Conservation (phyloP, 2,797 vertebrate genomes). For the Liasis olivaceus region DNA sequence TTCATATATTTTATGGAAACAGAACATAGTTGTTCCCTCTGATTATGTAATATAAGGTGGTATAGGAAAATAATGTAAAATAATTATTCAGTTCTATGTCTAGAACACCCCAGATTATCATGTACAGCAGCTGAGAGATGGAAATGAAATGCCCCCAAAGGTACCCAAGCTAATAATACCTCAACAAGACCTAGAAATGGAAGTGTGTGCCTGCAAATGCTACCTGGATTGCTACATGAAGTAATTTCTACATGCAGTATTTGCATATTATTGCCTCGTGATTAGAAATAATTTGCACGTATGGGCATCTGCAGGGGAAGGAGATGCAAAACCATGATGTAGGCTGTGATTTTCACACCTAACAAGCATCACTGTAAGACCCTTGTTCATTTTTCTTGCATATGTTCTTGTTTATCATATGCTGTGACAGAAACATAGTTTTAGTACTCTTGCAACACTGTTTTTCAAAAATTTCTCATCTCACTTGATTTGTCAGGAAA, state of each 20-base stretch:
- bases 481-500: neutral
- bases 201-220: too few species aligned
- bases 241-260: neutral
- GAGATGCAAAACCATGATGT: neutral
- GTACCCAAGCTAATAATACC: neutral
- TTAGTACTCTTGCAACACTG: neutral
- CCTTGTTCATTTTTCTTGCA: neutral
- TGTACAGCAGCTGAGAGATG: neutral
- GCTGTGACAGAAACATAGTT: neutral
- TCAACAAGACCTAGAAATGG: neutral
- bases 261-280: neutral
- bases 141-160: neutral
- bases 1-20: conserved; percentile 35
- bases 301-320: neutral
- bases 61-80: conserved; percentile 6
- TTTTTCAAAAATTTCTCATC: neutral
- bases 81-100: neutral
- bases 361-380: neutral
- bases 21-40: neutral
- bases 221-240: neutral
- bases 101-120: neutral
- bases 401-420: neutral
- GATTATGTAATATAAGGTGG: conserved; percentile 33
- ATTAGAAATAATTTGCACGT: neutral
- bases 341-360: neutral